Evolutionary conservation across 2,888 invertebrate species (phyloP).

Genomic region (Ochropleura plecta): DNA sequence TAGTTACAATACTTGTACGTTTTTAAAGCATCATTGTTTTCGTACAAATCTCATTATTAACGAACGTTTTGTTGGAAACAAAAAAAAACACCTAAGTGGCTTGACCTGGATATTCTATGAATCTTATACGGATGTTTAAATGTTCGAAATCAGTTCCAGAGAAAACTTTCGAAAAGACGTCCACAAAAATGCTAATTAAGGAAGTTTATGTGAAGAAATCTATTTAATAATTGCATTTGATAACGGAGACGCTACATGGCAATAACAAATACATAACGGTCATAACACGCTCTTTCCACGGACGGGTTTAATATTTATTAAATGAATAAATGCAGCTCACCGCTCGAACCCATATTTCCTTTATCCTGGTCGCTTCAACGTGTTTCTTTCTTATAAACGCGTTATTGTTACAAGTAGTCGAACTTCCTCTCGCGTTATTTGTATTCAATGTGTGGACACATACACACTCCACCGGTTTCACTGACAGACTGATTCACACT

Average conservation of each 20-base stretch:
- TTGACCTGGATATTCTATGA: slow-evolving; percentile 22
- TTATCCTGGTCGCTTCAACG: background rate
- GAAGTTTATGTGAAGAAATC: background rate
- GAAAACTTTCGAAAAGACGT: background rate
- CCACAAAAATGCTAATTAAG: background rate
- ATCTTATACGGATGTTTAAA: background rate
- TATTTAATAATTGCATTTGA: background rate
- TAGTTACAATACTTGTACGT: background rate
- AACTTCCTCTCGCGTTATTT: slow-evolving; percentile 47
- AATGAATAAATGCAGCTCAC: slow-evolving; percentile 37
- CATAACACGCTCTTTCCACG: slow-evolving; percentile 13
- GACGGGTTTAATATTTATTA: background rate
- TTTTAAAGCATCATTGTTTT: background rate
- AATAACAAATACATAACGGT: slow-evolving; percentile 45
- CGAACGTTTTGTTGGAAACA: too few species aligned
- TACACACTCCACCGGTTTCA: background rate
- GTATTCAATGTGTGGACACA: background rate
- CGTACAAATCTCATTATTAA: background rate
- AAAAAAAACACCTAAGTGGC: slow-evolving; percentile 2
- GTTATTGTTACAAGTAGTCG: slow-evolving; percentile 15
- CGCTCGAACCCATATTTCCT: slow-evolving; percentile 52
- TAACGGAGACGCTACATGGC: slow-evolving; percentile 33
- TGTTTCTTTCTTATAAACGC: slow-evolving; percentile 11
- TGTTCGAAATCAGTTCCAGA: background rate
- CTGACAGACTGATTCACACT: slow-evolving; percentile 43